Evolutionary conservation across 1,140 invertebrate genomes (phyloP), one percentile per base, ranked within the genome.

Genomic region (Lordiphosa mommai): DNA sequence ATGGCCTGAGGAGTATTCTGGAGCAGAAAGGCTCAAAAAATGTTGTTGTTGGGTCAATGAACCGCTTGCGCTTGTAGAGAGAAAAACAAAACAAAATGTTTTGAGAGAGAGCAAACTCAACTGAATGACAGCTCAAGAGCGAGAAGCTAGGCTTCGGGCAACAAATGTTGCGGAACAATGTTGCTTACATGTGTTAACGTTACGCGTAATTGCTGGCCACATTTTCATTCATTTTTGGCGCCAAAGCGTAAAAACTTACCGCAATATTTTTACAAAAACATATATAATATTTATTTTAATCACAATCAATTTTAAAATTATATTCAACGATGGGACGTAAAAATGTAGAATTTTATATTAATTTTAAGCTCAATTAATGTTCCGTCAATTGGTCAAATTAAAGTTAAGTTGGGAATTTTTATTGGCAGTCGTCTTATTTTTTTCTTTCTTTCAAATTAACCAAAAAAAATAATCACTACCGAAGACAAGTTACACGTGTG

Each of bases 301-400:
- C 65, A 76, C 61, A 76, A 77, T 72, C 53, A 55, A 55, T 82
- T 67, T 70, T 76, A 80, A 79, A 80, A 70, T 71, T 38, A 59
- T 16, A 48, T 32, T 36, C 36, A 72, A 56, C 61, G 55, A 47
- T 51, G 61, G 67, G 37, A 66, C 61, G 69, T 61, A 74, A 61
- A 43, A 55, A 49, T 50, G n/a, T 40, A 33, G 36, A 40, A 36
- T 32, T 43, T 63, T 36, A 47, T 37, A 32, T 17, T 53, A 56
- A 40, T 72, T 66, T 53, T 49, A 33, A 33, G 43, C 60, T 57
- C 60, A 79, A 79, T 79, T 70, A 82, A 65, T 63, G 50, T 72
- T 55, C 40, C 61, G 77, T 82, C 76, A 82, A 64, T 76, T 76
- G 61, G 77, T 82, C 32, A 82, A 84, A 82, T 70, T 56, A 38